These are phyloP conservation scores for Helicoverpa assulta DNA, from an alignment of 2,888 invertebrate genomes.

Conservation along the genomic window DNA sequence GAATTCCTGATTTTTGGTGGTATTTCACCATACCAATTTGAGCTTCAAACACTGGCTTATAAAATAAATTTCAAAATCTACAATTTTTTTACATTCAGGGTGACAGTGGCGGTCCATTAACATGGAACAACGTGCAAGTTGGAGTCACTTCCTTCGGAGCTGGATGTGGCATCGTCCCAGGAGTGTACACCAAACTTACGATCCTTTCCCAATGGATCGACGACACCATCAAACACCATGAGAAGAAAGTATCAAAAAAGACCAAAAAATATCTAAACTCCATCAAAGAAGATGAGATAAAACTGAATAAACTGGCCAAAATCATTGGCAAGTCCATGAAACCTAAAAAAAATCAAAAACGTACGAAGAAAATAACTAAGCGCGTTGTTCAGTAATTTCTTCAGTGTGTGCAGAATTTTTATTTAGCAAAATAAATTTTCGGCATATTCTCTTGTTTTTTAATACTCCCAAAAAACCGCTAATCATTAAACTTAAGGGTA, in stretches of 20 bases:
- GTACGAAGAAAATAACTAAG: conserved; percentile 21
- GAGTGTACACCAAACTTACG: conserved; percentile 68
- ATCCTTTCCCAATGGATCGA: conserved; percentile 65
- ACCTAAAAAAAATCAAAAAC: conserved; percentile 2
- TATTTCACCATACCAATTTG: too few species aligned
- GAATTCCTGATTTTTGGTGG: too few species aligned
- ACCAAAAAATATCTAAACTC: not conserved
- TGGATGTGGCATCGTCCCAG: conserved; percentile 67
- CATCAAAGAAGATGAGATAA: not conserved
- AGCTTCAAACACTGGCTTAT: too few species aligned
- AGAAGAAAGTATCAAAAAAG: not conserved
- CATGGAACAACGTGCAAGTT: conserved; percentile 62
- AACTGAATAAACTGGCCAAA: too few species aligned
- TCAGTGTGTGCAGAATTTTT: conserved; percentile 6
- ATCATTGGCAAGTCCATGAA: conserved; percentile 20
- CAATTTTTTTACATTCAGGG: conserved; percentile 59
- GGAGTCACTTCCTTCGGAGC: conserved; percentile 71
- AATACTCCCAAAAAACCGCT: not conserved
- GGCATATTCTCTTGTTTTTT: not conserved
- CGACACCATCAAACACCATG: conserved; percentile 39
- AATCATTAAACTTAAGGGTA: not conserved
- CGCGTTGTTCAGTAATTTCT: conserved; percentile 1
- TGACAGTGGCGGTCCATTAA: conserved; percentile 75
- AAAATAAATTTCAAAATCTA: not conserved
- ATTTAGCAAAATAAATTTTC: conserved; percentile 13